A percentile compares a stretch with the other conserved stretches of the same genome.
These are phyloP conservation scores for Onychorhynchus coronatus DNA, from an alignment of 2,113 vertebrate species.

Conservation along the genomic window DNA sequence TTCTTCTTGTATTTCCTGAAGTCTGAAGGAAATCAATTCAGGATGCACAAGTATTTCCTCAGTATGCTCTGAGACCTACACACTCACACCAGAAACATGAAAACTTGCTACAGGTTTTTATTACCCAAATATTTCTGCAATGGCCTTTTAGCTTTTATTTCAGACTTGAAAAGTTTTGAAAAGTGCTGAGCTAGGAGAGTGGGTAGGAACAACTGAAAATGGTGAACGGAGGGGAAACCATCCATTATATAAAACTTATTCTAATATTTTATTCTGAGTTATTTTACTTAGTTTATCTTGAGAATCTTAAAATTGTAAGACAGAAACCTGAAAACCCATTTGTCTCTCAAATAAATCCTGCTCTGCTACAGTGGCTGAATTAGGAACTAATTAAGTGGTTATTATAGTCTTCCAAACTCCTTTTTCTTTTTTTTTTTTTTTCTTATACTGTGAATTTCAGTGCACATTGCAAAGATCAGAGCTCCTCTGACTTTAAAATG, in stretches of 20 bases:
- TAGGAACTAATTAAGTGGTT: slow-evolving; percentile 61
- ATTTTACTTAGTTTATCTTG: slow-evolving; percentile 46
- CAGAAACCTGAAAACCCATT: slow-evolving; percentile 41
- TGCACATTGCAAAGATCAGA: background rate
- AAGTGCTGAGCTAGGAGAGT: background rate
- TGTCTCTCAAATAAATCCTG: slow-evolving; percentile 44
- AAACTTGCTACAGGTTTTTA: background rate
- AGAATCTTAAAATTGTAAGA: background rate
- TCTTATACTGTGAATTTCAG: background rate
- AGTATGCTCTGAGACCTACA: background rate
- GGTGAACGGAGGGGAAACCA: background rate
- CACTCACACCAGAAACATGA: background rate
- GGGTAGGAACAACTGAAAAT: background rate
- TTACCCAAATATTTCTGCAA: background rate
- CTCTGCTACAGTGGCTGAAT: slow-evolving; percentile 36
- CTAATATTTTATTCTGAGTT: slow-evolving; percentile 25
- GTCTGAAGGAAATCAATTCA: background rate
- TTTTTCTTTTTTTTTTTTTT: background rate
- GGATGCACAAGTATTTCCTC: background rate
- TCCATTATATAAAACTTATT: background rate
- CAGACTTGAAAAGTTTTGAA: background rate
- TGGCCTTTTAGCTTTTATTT: background rate
- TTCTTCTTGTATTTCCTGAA: background rate
- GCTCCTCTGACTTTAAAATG: background rate
- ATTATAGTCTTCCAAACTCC: background rate